A percentile compares a stretch with the other conserved stretches of the same genome.
Conservation (phyloP, 2,797 vertebrate species). For the Chelonia mydas region DNA sequence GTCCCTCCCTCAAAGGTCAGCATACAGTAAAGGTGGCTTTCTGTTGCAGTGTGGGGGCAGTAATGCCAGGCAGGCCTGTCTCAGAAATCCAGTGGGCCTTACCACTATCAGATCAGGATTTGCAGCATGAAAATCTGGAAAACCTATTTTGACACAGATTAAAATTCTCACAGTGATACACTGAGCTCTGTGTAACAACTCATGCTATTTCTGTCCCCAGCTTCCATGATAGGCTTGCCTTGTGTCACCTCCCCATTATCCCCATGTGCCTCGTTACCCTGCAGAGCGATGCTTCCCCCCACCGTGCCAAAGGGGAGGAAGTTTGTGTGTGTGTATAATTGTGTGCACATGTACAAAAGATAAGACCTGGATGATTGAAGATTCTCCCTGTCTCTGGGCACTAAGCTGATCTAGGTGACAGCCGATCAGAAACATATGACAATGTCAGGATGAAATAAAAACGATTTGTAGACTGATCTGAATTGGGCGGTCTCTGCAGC, state of each 20-base stretch:
- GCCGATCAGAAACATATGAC: conserved; percentile 20
- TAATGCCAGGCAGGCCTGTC: conserved; percentile 16
- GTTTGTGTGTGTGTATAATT: not conserved
- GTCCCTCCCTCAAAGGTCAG: conserved; percentile 31
- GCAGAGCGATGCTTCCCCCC: not conserved
- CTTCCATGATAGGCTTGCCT: not conserved
- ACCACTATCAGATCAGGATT: not conserved
- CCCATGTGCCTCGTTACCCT: not conserved
- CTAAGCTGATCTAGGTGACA: not conserved
- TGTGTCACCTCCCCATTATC: not conserved
- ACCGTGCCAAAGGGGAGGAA: not conserved
- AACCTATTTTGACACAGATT: not conserved
- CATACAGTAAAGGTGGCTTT: not conserved
- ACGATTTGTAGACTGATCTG: not conserved
- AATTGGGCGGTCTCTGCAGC: not conserved
- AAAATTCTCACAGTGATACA: not conserved
- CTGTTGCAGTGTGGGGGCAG: not conserved
- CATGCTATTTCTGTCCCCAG: not conserved
- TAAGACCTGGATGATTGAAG: not conserved
- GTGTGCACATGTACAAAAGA: not conserved
- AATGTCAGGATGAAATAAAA: not conserved
- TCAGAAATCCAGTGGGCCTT: conserved; percentile 15
- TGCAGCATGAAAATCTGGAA: not conserved
- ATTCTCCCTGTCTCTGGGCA: not conserved
- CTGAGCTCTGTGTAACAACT: not conserved